Conservation (phyloP, 2,888 invertebrate species). For the Orthosia gracilis region DNA sequence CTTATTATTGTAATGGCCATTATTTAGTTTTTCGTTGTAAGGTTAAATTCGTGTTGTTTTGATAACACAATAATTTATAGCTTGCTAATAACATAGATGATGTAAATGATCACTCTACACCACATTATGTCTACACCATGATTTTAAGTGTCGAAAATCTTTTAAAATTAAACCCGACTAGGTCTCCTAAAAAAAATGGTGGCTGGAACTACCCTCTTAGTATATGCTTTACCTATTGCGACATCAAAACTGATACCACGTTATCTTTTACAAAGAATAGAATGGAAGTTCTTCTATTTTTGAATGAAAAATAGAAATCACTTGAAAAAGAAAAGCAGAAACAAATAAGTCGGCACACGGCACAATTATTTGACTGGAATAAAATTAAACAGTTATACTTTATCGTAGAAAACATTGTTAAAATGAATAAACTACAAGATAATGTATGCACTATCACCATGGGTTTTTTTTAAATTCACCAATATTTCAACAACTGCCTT, state of each 20-base stretch:
- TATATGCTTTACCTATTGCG: not conserved
- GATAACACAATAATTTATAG: constrained; percentile 22
- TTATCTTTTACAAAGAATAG: not conserved
- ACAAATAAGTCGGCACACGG: not conserved
- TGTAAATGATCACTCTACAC: constrained; percentile 1
- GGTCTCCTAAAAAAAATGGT: too few species aligned
- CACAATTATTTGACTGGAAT: not conserved
- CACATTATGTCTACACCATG: not conserved
- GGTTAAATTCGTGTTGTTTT: constrained; percentile 46
- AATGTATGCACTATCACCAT: not conserved
- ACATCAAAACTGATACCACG: not conserved
- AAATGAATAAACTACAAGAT: not conserved
- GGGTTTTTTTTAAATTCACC: not conserved
- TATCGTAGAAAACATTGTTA: too few species aligned
- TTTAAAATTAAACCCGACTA: not conserved
- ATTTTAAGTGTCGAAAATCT: not conserved
- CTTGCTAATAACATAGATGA: constrained; percentile 18
- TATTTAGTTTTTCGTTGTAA: constrained; percentile 41
- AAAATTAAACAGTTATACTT: not conserved
- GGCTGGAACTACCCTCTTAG: too few species aligned
- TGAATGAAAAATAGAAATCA: too few species aligned
- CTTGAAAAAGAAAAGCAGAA: not conserved
- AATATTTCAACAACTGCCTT: not conserved
- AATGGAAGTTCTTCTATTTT: too few species aligned
- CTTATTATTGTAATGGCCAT: constrained; percentile 29